A percentile compares a stretch with the other conserved stretches of the same genome.
These are phyloP conservation scores for Schizotus pectinicornis DNA, from an alignment of 2,888 invertebrate species.

Conservation along the genomic window DNA sequence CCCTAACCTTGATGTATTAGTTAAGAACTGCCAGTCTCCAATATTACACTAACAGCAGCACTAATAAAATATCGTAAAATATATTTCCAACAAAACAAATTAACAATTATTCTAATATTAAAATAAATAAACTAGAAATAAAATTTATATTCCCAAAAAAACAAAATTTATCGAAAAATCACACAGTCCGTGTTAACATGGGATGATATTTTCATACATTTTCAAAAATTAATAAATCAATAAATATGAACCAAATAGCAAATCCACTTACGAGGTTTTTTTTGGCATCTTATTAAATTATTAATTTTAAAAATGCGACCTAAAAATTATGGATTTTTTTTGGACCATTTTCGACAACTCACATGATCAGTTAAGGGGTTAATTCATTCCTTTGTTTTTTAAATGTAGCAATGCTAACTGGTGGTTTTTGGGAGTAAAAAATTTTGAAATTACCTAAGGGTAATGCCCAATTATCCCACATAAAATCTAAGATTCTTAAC, in stretches of 20 bases:
- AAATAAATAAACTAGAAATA: slow-evolving; percentile 13
- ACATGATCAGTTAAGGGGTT: slow-evolving; percentile 1
- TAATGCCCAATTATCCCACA: slow-evolving; percentile 2
- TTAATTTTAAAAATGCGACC: too few relatives aligned
- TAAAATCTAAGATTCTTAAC: slow-evolving; percentile 4
- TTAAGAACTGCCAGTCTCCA: too few relatives aligned
- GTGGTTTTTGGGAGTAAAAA: slow-evolving; percentile 3
- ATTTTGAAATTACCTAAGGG: slow-evolving; percentile 3
- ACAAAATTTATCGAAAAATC: too few relatives aligned
- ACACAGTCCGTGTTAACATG: slow-evolving; percentile 2
- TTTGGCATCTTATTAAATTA: too few relatives aligned
- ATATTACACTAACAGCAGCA: too few relatives aligned
- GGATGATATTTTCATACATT: too few relatives aligned
- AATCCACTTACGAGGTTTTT: too few relatives aligned
- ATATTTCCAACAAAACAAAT: too few relatives aligned
- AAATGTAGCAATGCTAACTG: slow-evolving; percentile 6
- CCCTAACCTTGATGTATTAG: too few relatives aligned
- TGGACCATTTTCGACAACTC: slow-evolving; percentile 4
- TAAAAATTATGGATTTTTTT: too few relatives aligned
- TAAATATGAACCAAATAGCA: not conserved
- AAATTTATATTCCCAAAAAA: slow-evolving; percentile 11
- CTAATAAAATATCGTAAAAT: too few relatives aligned
- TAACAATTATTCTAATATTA: slow-evolving; percentile 13
- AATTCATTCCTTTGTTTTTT: slow-evolving; percentile 6
- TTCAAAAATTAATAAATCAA: slow-evolving; percentile 4